Evolutionary conservation across 53 echinoderm and acorn worm species (phyloP).

Genomic region (Holothuria leucospilota): DNA sequence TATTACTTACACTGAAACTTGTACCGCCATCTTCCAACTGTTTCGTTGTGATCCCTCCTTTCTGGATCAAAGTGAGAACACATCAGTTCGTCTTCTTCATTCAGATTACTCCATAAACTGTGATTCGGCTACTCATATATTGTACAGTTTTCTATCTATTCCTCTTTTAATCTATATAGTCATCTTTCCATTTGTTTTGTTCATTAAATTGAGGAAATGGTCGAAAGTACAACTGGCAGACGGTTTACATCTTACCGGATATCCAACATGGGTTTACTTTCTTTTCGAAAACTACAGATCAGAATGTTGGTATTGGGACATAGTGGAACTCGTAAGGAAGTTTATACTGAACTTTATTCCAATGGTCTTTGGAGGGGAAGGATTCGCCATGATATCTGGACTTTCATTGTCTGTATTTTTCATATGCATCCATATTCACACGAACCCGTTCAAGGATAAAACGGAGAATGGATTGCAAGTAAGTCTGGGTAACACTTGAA

Average conservation of each 20-base stretch:
- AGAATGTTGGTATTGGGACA: conserved; percentile 42
- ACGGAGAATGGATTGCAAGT: conserved; percentile 32
- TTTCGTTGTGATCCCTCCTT: conserved; percentile 60
- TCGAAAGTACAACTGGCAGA: not conserved
- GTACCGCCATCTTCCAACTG: conserved; percentile 46
- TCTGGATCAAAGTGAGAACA: conserved; percentile 16
- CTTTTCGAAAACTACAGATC: conserved; percentile 27
- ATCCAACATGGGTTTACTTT: conserved; percentile 11
- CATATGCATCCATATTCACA: not conserved
- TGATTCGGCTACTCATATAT: conserved; percentile 11
- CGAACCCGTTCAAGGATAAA: not conserved
- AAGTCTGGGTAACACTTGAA: not conserved
- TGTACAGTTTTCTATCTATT: conserved; percentile 35
- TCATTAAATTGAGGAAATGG: conserved; percentile 42
- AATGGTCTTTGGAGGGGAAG: conserved; percentile 9
- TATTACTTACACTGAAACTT: conserved; percentile 60
- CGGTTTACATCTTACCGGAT: not conserved
- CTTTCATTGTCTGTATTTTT: conserved; percentile 15
- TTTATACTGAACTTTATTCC: not conserved
- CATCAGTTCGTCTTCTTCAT: conserved; percentile 18
- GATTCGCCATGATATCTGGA: not conserved
- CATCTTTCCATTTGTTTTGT: conserved; percentile 58
- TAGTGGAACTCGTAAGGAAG: conserved; percentile 15
- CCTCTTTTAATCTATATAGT: conserved; percentile 56
- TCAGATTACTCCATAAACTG: conserved; percentile 68